A percentile compares a stretch with the other conserved stretches of the same genome.
Evolutionary conservation across 2,888 invertebrate species (phyloP).

Genomic region (Thecophora atra): DNA sequence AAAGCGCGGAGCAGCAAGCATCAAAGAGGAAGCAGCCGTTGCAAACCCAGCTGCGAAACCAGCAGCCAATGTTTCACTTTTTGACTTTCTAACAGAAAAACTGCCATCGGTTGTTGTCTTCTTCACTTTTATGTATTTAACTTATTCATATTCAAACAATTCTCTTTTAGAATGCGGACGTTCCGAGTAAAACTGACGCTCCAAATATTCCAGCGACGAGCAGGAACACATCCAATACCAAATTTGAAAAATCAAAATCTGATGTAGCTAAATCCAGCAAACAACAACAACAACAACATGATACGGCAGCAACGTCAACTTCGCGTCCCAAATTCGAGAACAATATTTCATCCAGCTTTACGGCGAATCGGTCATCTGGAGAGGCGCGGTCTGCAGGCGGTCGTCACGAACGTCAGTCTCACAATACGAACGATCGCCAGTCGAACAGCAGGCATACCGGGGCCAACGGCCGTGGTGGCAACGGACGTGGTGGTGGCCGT

Average conservation of each 20-base stretch:
- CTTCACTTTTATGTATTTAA: not conserved
- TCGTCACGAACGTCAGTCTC: conserved; percentile 26
- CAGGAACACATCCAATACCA: conserved; percentile 12
- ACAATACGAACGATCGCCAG: conserved; percentile 19
- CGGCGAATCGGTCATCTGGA: conserved; percentile 51
- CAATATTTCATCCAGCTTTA: conserved; percentile 65
- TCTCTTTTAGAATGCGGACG: conserved; percentile 21
- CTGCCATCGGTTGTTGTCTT: conserved; percentile 62
- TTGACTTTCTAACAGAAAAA: conserved; percentile 85
- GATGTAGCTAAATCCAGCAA: conserved; percentile 39
- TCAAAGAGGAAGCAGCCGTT: conserved; percentile 70
- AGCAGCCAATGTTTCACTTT: conserved; percentile 74
- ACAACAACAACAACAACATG: conserved; percentile 36
- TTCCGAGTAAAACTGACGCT: conserved; percentile 13
- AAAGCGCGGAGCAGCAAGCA: conserved; percentile 56
- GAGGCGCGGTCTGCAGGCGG: not conserved
- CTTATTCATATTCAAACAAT: not conserved
- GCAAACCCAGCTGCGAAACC: conserved; percentile 75
- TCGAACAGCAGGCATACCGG: conserved; percentile 11
- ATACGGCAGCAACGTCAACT: conserved; percentile 30
- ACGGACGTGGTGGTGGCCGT: conserved; percentile 41
- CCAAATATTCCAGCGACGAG: conserved; percentile 31
- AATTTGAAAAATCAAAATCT: conserved; percentile 39
- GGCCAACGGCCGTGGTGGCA: conserved; percentile 33
- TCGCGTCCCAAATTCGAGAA: conserved; percentile 61